Conservation (phyloP, 2,797 vertebrate genomes). For the Muscicapa striata region DNA sequence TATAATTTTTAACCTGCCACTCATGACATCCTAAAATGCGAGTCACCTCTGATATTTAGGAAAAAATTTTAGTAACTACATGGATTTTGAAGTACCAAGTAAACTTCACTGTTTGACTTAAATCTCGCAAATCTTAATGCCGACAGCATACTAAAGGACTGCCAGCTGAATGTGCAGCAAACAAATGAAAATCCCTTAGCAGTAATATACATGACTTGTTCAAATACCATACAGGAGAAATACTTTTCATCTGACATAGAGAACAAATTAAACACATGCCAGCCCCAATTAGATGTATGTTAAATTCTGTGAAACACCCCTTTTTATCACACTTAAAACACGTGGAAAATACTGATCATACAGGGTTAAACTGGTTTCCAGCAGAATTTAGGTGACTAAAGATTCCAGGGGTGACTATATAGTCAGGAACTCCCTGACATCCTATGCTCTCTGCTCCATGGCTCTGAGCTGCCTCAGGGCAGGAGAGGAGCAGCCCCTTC, state of each 20-base stretch:
- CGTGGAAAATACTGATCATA: not conserved
- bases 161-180: not conserved
- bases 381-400: not conserved
- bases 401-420: not conserved
- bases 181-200: not conserved
- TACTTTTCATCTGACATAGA: not conserved
- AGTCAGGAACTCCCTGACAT: not conserved
- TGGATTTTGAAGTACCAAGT: not conserved
- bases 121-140: not conserved
- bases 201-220: not conserved
- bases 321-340: slow-evolving; percentile 2
- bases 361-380: not conserved
- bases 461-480: not conserved
- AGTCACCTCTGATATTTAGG: not conserved
- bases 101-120: not conserved
- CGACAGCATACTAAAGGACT: not conserved
- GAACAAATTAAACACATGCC: not conserved
- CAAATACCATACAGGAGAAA: not conserved
- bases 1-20: not conserved
- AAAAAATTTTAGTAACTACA: not conserved
- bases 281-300: not conserved
- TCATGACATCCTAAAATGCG: not conserved
- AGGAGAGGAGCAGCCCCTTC: not conserved
- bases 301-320: not conserved
- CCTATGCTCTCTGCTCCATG: not conserved